phyloP scores from a whole-genome alignment of 37 sponge, comb jelly and placozoan genomes.

The Amphimedon queenslandica region DNA sequence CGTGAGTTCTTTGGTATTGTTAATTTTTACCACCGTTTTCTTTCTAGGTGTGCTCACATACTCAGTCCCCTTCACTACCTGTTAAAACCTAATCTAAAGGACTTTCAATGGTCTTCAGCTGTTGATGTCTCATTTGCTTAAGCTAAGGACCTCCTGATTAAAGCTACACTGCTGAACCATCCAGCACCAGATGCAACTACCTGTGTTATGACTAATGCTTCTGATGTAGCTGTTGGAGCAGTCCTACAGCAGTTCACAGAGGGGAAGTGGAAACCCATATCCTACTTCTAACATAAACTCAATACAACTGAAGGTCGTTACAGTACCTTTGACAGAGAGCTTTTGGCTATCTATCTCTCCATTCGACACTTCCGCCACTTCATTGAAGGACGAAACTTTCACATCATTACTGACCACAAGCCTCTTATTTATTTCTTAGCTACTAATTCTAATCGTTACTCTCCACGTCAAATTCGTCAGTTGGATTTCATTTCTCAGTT shows the following conservation, averaged over 20 bases:
- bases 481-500: too few species aligned
- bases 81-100: not conserved
- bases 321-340: slow-evolving; percentile 46
- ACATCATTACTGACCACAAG: slow-evolving; percentile 27
- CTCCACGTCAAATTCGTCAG: too few species aligned
- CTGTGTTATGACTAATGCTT: slow-evolving; percentile 13
- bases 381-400: slow-evolving; percentile 8
- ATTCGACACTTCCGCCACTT: slow-evolving; percentile 36
- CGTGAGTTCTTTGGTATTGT: slow-evolving; percentile 34
- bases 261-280: not conserved
- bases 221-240: too few species aligned
- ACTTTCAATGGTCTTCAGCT: slow-evolving; percentile 2
- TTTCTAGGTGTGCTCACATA: slow-evolving; percentile 23
- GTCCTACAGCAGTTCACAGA: not conserved
- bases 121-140: slow-evolving; percentile 1
- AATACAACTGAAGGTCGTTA: slow-evolving; percentile 16
- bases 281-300: slow-evolving; percentile 12
- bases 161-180: slow-evolving; percentile 4
- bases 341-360: slow-evolving; percentile 21
- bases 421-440: slow-evolving; percentile 4
- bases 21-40: slow-evolving; percentile 44
- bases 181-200: slow-evolving; percentile 7
- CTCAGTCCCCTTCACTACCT: slow-evolving; percentile 24
- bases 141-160: slow-evolving; percentile 9
- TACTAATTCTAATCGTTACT: too few species aligned